These are phyloP conservation scores for Syrrhaptes paradoxus DNA, from an alignment of 2,113 vertebrate genomes.

Conservation along the genomic window DNA sequence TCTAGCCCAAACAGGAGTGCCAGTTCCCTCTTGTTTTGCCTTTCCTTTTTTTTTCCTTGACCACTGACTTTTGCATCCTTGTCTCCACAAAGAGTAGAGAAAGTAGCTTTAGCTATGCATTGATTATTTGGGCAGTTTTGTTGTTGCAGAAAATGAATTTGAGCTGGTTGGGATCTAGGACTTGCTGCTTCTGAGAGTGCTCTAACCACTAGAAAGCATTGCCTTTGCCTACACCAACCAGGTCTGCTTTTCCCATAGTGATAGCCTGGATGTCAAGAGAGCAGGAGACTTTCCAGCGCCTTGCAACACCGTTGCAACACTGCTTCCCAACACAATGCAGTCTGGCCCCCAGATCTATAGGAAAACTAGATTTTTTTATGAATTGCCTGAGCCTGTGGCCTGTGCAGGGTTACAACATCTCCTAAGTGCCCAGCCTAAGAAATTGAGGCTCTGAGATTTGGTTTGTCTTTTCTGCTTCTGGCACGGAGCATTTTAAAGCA, in stretches of 20 bases:
- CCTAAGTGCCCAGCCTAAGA: background rate
- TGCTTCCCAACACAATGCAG: background rate
- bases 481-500: background rate
- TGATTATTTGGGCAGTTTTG: background rate
- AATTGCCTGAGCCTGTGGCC: background rate
- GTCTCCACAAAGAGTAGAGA: background rate
- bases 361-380: background rate
- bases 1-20: background rate
- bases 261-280: background rate
- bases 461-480: background rate
- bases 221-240: background rate
- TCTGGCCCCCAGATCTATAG: background rate
- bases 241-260: background rate
- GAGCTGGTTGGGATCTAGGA: background rate
- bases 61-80: background rate
- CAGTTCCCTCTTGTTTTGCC: background rate
- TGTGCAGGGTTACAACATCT: background rate
- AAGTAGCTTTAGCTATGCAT: background rate
- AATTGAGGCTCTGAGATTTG: background rate
- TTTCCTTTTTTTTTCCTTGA: background rate
- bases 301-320: background rate
- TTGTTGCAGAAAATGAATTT: background rate
- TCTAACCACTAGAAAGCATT: background rate
- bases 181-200: rapidly evolving
- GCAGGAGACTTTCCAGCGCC: background rate